phyloP scores from a whole-genome alignment of 1,140 invertebrate genomes.

The Drosophila carrolli region DNA sequence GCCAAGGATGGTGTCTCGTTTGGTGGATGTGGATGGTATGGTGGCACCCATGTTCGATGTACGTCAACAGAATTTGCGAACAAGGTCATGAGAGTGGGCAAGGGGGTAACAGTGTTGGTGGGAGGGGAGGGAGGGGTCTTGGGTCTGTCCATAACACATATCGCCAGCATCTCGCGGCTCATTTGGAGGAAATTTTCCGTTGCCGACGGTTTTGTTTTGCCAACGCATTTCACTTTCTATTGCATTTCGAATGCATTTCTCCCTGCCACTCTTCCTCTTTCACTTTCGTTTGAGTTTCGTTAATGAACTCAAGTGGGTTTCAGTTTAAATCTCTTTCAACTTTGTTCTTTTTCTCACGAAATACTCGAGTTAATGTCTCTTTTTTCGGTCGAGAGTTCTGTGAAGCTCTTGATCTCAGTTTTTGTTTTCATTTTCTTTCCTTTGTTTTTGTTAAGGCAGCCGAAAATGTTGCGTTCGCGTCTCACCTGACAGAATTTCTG shows the following conservation, averaged over 20 bases:
- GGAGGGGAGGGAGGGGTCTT: not conserved
- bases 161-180: constrained; percentile 61
- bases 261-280: constrained; percentile 51
- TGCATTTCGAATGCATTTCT: constrained; percentile 76
- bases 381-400: constrained; percentile 3
- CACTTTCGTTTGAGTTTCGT: constrained; percentile 66
- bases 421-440: constrained; percentile 12
- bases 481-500: constrained; percentile 55
- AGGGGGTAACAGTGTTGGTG: not conserved
- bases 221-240: constrained; percentile 80
- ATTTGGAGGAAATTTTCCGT: constrained; percentile 49
- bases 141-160: constrained; percentile 40
- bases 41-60: constrained; percentile 49
- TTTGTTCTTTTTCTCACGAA: constrained; percentile 37
- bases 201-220: constrained; percentile 27
- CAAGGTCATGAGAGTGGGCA: constrained; percentile 66
- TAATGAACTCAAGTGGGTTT: constrained; percentile 27
- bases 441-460: constrained; percentile 54
- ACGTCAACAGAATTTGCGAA: constrained; percentile 61
- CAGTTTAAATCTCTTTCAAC: not conserved
- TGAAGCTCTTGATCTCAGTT: constrained; percentile 27
- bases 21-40: constrained; percentile 20
- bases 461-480: constrained; percentile 48
- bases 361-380: constrained; percentile 3
- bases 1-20: constrained; percentile 42